Base-by-base conservation (phyloP, 2,113 vertebrate species). In the Brachirus orientalis region DNA sequence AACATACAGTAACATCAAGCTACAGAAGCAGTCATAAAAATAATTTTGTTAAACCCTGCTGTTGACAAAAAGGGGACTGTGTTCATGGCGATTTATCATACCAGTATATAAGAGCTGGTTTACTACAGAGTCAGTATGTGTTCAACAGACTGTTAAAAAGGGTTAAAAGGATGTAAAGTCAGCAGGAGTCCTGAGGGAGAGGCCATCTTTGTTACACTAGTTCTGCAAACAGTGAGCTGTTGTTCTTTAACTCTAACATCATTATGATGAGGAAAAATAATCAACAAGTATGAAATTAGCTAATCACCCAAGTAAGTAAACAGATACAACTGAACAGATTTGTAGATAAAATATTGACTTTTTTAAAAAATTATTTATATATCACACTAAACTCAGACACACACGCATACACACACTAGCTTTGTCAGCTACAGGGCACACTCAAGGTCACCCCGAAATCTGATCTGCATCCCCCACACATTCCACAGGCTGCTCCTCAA, bases 381-480 rank as follows among this genome's bases (percentile, higher is more conserved):
- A 45, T 3, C 8, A 11, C n/a, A 44, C 1, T 1, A 38, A 9
- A 35, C 53, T 53, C 46, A 35, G 50, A 47, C 41, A 63, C 51
- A 48, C 14, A 40, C 16, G 37, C 18, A 59, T 40, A 75, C 40
- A 60, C 41, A 47, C 22, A 86, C 62, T 84, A 86, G 83, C 82
- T 80, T 72, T 72, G 83, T 89, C 82, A 88, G 85, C 80, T 37
- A 54, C 8, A 43, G 65, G 63, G 72, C 88, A 56, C 70, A 72
- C 75, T 86, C 86, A 89, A 91, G 89, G 90, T 91, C 90, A 87
- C 81, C 87, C 83, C 62, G 88, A 90, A 90, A 92, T 76, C 71
- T 54, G 85, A 92, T 83, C 84, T 68, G 53, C 84, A 82, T 77
- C 81, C 72, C 80, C 83, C 84, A 72, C 88, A 84, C 88, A 92